Conservation (phyloP, 37 sponge, comb jelly and placozoan species). For the Spongia lamella region DNA sequence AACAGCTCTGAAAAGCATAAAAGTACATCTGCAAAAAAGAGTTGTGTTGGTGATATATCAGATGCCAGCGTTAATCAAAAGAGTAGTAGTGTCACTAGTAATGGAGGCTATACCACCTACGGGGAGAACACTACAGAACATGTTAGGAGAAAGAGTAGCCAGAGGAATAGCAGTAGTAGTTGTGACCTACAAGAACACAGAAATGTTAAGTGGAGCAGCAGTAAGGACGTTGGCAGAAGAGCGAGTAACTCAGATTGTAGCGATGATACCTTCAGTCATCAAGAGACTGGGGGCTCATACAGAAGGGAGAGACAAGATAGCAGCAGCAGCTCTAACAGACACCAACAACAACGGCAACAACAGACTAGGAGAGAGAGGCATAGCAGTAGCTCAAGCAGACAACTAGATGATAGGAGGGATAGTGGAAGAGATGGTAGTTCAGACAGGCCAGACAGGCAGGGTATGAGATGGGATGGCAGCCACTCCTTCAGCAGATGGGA, state of each 20-base stretch:
- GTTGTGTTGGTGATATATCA: too few relatives aligned
- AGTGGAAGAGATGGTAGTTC: conserved; percentile 46
- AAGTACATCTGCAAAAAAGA: too few relatives aligned
- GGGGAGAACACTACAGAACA: not conserved
- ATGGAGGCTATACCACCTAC: not conserved
- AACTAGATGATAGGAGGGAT: conserved; percentile 66
- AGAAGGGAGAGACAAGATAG: not conserved
- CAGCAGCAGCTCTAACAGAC: not conserved
- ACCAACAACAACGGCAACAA: too few relatives aligned
- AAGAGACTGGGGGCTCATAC: not conserved
- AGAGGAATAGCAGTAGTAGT: not conserved
- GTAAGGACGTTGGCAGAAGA: not conserved
- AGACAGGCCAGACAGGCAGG: conserved; percentile 8
- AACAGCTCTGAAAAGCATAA: too few relatives aligned
- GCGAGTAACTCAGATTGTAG: not conserved
- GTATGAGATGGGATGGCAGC: not conserved
- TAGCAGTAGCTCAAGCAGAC: too few relatives aligned
- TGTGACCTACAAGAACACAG: not conserved
- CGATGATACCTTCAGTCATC: not conserved
- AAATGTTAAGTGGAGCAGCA: not conserved
- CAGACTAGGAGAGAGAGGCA: too few relatives aligned
- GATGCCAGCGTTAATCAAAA: too few relatives aligned
- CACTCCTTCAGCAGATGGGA: conserved; percentile 10
- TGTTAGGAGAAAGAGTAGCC: not conserved
- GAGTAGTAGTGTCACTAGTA: not conserved